Evolutionary conservation across 2,113 vertebrate genomes (phyloP), one percentile per base, ranked within the genome.

Genomic region (Colinus virginianus): DNA sequence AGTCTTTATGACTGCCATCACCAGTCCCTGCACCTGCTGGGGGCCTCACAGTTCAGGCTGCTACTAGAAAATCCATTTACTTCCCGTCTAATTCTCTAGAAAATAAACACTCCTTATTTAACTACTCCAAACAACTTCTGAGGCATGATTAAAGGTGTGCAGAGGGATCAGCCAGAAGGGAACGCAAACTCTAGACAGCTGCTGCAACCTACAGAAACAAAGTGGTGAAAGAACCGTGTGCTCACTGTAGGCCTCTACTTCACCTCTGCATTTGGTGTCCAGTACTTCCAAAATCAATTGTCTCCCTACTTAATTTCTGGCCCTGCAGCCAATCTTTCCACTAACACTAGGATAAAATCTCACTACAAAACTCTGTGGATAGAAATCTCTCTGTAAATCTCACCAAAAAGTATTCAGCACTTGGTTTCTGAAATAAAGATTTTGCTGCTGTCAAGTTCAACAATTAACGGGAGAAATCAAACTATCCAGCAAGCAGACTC

Each of bases 241-340:
- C 30, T 7, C 14, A 9, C 0, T 0, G 34, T 1, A 81, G 26
- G 22, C 68, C 48, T 7, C 67, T 0, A 0, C 34, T 69, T 15
- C 26, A 25, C 58, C 42, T 26, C 49, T 22, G 66, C 13, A 42
- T 23, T 69, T 77, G 42, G 49, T 64, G 82, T 69, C 8, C 2
- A 38, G 88, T 32, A 78, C 42, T 59, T 53, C 55, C 49, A 89
- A 77, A 89, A 90, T 28, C 72, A 42, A 2, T 5, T 25, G 4
- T 16, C 45, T 76, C 45, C 34, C 55, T 77, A 38, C 25, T 63
- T 61, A 36, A 5, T 58, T 49, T 74, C 43, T 36, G 15, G 19
- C 20, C 36, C 4, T 22, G 30, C 58, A 84, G 40, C 19, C 66
- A 82, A 14, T 5, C 2, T 22, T 79, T 80, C 63, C 74, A 63